Evolutionary conservation across 1,140 invertebrate genomes (phyloP).

Genomic region (Ceratitis capitata): DNA sequence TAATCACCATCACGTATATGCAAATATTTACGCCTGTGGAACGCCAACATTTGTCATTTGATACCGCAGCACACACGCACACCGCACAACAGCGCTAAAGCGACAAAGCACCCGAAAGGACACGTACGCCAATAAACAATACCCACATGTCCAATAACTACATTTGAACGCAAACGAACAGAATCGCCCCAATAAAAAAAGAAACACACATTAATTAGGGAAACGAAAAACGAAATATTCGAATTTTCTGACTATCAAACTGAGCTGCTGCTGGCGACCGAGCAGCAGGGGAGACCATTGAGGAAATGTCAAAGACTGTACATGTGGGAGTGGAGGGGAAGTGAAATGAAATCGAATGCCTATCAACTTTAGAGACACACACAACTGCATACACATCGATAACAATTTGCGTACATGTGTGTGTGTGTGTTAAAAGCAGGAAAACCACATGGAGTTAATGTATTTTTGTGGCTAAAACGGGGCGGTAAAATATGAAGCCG

Average conservation of each 20-base stretch:
- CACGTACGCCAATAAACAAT: background rate
- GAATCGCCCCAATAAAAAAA: too few species aligned
- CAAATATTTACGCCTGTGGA: background rate
- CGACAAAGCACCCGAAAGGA: background rate
- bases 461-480: background rate
- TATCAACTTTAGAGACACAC: too few species aligned
- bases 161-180: background rate
- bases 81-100: background rate
- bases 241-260: background rate
- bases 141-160: conserved; percentile 3
- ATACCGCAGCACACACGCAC: background rate
- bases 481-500: background rate
- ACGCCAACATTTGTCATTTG: conserved; percentile 8
- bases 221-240: background rate
- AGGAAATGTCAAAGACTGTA: background rate
- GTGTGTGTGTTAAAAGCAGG: too few species aligned
- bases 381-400: background rate
- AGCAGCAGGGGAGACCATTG: too few species aligned
- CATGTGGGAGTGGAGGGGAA: too few species aligned
- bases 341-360: too few species aligned
- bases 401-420: background rate
- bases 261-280: background rate
- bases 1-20: background rate
- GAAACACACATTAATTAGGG: conserved; percentile 24
- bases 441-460: background rate